A percentile compares a stretch with the other conserved stretches of the same genome.
phyloP scores from a whole-genome alignment of 1,140 invertebrate genomes.

The Drosophila insularis region DNA sequence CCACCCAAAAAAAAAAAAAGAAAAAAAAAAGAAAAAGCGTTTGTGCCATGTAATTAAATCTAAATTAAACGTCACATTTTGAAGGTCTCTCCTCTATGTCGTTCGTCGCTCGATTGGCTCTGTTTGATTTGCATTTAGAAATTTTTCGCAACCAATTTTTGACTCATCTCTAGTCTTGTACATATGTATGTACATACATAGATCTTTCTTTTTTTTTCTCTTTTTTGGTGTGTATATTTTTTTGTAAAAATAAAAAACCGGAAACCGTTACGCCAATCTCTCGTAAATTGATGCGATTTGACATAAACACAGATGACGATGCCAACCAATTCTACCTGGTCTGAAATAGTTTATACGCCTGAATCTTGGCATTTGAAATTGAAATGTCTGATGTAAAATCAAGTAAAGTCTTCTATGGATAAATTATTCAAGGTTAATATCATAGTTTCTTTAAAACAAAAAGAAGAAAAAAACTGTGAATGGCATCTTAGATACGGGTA shows the following conservation, averaged over 20 bases:
- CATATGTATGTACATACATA: slow-evolving; percentile 21
- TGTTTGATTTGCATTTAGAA: slow-evolving; percentile 51
- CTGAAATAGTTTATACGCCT: not conserved
- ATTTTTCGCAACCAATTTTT: slow-evolving; percentile 39
- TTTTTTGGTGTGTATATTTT: slow-evolving; percentile 19
- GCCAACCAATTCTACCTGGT: slow-evolving; percentile 2
- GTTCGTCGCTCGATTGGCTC: slow-evolving; percentile 73
- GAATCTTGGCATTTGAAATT: slow-evolving; percentile 2
- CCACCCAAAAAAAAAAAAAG: slow-evolving; percentile 17
- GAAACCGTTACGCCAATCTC: slow-evolving; percentile 74
- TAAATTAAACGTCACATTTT: slow-evolving; percentile 80
- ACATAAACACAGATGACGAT: slow-evolving; percentile 56
- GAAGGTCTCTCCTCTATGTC: slow-evolving; percentile 59
- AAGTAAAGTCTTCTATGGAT: slow-evolving; percentile 1
- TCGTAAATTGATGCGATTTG: slow-evolving; percentile 72
- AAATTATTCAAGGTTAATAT: not conserved
- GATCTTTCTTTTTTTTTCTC: slow-evolving; percentile 32
- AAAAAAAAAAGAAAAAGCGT: slow-evolving; percentile 10
- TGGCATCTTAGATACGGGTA: too few relatives aligned
- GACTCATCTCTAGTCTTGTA: slow-evolving; percentile 52
- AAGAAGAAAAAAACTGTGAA: too few relatives aligned
- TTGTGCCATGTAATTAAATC: slow-evolving; percentile 76
- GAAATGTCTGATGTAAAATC: slow-evolving; percentile 1
- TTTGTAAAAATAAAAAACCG: slow-evolving; percentile 45
- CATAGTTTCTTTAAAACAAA: too few relatives aligned